Base-by-base conservation (phyloP, 1,140 invertebrate genomes). In the Eriocheir sinensis region DNA sequence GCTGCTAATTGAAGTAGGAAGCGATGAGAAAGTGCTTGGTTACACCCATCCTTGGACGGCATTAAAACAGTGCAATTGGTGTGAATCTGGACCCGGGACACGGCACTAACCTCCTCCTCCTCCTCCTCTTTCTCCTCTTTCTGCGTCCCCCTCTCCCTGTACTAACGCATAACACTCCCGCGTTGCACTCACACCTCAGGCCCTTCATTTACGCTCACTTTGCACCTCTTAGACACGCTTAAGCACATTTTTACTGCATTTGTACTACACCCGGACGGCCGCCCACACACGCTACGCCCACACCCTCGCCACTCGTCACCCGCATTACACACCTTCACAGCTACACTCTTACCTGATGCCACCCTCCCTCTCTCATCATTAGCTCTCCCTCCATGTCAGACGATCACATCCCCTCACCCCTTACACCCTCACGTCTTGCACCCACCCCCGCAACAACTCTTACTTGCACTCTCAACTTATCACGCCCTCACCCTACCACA, bases 1-100 rank as follows among this genome's bases (percentile, higher is more conserved):
- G 89, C 44, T 94, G 93, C 89, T 94, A 94, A 94, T 94, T 94
- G 90, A 30, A 89, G 32, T 36, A 94, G 93, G 93, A 94, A 94
- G 89, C 89, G 93, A 94, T 94, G 93, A 81, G 93, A 94, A 94
- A 94, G 81, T 94, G 89, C 89, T 44, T 91, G 48, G 89, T 88
- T 94, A 94, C 91, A 60, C 93, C 60, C 89, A 91, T 86, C 72
- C 92, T 86, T 94, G 41, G 89, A 72, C 81, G 80, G 81, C 53
- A 94, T 94, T 92, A 94, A 91, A 93, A 91, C 48, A 38, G 81
- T 85, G 48, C 93, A 94, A 88, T 91, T 94, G 93, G 80, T 94
- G 93, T 91, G 93, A 94, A 91, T 80, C 89, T 85, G 32, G 89
- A 91, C 48, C 40, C 36, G 48, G 89, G 89, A 94, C 89, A 83